phyloP scores from a whole-genome alignment of 2,797 vertebrate genomes.

The Rallus crepitans region DNA sequence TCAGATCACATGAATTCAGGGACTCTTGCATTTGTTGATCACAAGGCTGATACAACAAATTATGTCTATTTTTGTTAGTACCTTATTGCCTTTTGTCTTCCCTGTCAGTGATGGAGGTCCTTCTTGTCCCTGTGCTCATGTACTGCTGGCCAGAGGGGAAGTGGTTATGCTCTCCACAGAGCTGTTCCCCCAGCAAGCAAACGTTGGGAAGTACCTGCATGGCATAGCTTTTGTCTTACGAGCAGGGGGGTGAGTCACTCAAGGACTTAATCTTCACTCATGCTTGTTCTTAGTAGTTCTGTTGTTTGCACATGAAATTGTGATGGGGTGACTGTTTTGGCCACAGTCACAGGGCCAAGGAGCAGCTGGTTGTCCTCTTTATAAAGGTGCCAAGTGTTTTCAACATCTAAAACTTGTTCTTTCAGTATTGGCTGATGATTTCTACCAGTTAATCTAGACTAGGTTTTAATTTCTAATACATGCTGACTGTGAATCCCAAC shows the following conservation, averaged over 20 bases:
- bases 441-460: background rate
- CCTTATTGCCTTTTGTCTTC: background rate
- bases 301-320: background rate
- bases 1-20: background rate
- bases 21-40: background rate
- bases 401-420: background rate
- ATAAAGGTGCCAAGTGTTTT: background rate
- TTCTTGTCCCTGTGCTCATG: background rate
- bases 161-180: rapidly evolving
- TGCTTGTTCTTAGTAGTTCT: background rate
- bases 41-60: background rate
- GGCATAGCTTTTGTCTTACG: background rate
- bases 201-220: background rate
- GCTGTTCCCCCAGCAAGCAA: background rate
- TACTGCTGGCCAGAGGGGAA: background rate
- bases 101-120: background rate
- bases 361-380: background rate
- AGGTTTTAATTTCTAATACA: background rate
- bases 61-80: background rate
- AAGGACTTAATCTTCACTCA: background rate
- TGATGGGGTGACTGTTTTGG: background rate
- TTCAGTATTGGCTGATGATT: background rate
- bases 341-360: background rate
- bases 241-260: background rate
- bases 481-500: background rate